Base-by-base conservation (phyloP, 2,888 invertebrate species). In the Alviniconcha strummeri region DNA sequence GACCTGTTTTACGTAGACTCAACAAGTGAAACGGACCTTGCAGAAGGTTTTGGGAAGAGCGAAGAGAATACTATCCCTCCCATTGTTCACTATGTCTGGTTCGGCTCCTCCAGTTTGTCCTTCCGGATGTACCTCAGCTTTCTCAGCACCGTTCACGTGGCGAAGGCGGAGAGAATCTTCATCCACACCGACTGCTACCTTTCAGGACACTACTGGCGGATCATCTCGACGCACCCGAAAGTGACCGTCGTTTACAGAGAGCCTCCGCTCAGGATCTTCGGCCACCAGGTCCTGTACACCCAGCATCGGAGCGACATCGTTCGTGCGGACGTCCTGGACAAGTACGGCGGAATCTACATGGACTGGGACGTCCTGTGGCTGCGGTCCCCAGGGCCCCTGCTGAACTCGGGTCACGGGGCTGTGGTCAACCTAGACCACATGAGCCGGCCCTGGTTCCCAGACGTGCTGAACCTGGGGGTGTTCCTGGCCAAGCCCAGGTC, bases 331-430 rank as follows among this genome's bases (percentile, higher is more conserved):
- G 87, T 91, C 54, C 87, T 93, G 84, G 88, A 91, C 36, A 91
- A 91, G 85, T 92, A 92, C 84, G 93, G 93, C 57, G 93, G 93
- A 7, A 89, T 93, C n/a, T 93, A 93, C 85, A 87, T 91, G 67
- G 93, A 93, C 84, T 92, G 92, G 88, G 93, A 93, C 82, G 93
- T 90, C 9, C 86, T 92, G 11, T 92, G 92, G 91, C 87, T 91
- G 13, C 89, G 89, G 82, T 89, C 90, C 9, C 86, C 92, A 5
- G 87, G 88, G 52, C 86, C 89, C 19, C 82, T 90, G 52, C 84
- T 90, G 7, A 60, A 84, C 64, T 74, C 84, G 71, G 89, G 89
- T 7, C 83, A 80, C 64, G 54, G 60, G 79, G 80, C 80, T 4
- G 88, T 91, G 52, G 90, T 90, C n/a, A 89, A 90, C 69, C 90